These are phyloP conservation scores for Acomys russatus DNA, from an alignment of 2,797 vertebrate species.

Conservation along the genomic window DNA sequence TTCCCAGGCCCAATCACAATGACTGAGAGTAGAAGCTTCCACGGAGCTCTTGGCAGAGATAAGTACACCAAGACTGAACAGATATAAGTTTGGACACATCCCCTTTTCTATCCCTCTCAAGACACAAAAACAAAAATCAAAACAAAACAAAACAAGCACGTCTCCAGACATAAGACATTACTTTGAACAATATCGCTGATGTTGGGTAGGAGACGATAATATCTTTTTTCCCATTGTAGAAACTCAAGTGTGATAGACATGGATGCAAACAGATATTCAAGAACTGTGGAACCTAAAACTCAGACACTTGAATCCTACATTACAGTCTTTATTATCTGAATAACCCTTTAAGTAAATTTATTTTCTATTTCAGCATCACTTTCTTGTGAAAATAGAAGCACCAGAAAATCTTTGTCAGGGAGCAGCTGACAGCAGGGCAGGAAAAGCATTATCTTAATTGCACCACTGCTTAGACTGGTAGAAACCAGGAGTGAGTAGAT, in stretches of 20 bases:
- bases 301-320: background rate
- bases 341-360: background rate
- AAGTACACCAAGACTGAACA: background rate
- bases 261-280: background rate
- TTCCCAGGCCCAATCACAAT: background rate
- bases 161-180: background rate
- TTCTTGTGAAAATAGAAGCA: slow-evolving; percentile 44
- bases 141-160: background rate
- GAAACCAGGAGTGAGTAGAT: background rate
- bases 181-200: background rate
- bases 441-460: slow-evolving; percentile 59
- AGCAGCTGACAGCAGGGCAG: slow-evolving; percentile 55
- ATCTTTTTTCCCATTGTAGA: background rate
- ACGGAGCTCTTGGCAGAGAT: background rate
- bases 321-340: background rate
- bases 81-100: background rate
- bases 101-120: background rate
- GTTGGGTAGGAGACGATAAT: background rate
- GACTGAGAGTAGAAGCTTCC: background rate
- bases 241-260: background rate
- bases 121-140: background rate
- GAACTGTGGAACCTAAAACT: background rate
- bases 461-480: background rate
- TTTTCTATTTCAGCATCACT: slow-evolving; percentile 1
- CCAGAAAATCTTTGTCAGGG: background rate